Base-by-base conservation (phyloP, 2,113 vertebrate species). In the Mormyrus iriodes region DNA sequence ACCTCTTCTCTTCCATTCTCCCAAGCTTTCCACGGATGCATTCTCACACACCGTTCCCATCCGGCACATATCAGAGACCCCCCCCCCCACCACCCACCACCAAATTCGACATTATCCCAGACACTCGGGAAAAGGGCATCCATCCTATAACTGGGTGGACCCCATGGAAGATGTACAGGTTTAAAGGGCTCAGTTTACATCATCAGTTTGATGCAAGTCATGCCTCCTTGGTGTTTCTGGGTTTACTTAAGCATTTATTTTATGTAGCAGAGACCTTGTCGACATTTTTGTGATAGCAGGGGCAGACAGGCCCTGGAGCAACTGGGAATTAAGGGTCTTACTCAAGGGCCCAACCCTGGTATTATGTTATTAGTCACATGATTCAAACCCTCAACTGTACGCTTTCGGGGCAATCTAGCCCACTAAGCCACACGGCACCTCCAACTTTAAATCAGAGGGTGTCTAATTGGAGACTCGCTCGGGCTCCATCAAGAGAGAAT, bases 1-100 rank as follows among this genome's bases (percentile, higher is more conserved):
- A 86, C 24, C n/a, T 53, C 51, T 52, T 90, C 65, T 86, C 9
- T 88, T 88, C 87, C 83, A 61, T 69, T 69, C 65, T 58, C 53
- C n/a, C 58, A 73, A 84, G 82, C 84, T 35, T 86, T 31, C 85
- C n/a, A 35, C 85, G 4, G 27, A 86, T 15, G 21, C 4, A 48
- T 51, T 48, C 48, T 85, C 48, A 85, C 73, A 48, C 35, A 46
- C 82, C 8, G 82, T 12, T 83, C 15, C 76, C 76, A 82, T n/a
- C n/a, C n/a, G n/a, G n/a, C n/a, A n/a, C n/a, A n/a, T 55, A 53
- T 53, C 52, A 53, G 52, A 53, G 52, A 4, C 44, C 52, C 0
- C 52, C 52, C 52, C 52, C 3, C 52, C 4, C 52, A 46, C 4
- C 35, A 15, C 52, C 4, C 52, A 46, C 4, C 35, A 15, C 13